Evolutionary conservation across 2,113 vertebrate genomes (phyloP), one percentile per base, ranked within the genome.

Genomic region (Chaetodon trifascialis): DNA sequence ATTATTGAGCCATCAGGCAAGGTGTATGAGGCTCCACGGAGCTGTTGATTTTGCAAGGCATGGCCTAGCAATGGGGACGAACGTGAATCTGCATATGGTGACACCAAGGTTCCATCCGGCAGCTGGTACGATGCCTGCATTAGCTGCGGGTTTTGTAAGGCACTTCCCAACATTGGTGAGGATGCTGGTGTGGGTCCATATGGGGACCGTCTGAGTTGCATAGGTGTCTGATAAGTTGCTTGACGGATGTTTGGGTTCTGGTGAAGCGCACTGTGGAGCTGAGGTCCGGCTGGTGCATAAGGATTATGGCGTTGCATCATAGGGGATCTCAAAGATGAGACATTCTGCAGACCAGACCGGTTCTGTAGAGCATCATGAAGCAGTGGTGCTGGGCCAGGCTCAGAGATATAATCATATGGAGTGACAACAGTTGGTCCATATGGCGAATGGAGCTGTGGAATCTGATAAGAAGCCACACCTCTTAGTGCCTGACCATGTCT

Each of bases 291-390:
- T 47, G 93, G 91, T 46, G 49, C 88, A 68, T 94, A 91, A 44
- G 91, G 72, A 69, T 87, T 92, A 60, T 15, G 85, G 0, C 46
- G 90, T 17, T 84, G 89, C 85, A 92, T 88, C 75, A 94, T 68
- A 14, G 93, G 92, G 0, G 92, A 89, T 88, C 86, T 89, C 47
- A 94, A 71, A 85, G 74, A 44, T 25, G 92, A 78, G 17, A 94
- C 83, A 74, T 65, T 79, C 19, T 86, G 92, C 66, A 94, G 71
- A 62, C 54, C 77, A 54, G 90, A 72, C n/a, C 90, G 81, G 79
- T 93, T 92, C 82, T 94, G 94, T 59, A 95, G 78, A 55, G 95
- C 95, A 70, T 94, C 90, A 23, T 91, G 72, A 65, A 95, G 93
- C 38, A 95, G 55, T 3, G 95, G 94, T 14, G 87, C 72, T 19